Base-by-base conservation (phyloP, 2,888 invertebrate species). In the Disparrhopalites patrizii region DNA sequence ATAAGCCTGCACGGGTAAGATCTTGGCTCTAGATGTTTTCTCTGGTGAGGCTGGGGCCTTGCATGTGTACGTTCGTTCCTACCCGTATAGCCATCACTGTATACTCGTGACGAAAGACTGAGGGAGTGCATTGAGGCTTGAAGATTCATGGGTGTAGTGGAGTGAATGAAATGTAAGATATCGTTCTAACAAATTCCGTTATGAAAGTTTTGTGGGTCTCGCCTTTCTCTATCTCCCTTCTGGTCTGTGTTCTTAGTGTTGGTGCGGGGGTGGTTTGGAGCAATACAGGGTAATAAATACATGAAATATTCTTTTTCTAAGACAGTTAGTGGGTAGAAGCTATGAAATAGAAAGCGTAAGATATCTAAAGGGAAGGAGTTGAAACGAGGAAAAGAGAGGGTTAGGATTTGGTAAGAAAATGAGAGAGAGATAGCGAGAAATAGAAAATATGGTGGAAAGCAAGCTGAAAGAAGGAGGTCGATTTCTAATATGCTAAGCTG, bases 131-230 rank as follows among this genome's bases (percentile, higher is more conserved):
- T 20, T 66, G 38, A 56, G 38, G 66, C 66, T 56, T 62, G 55
- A 66, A 62, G 62, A 63, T 54, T 57, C 54, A 52, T 62, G 62
- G 51, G 65, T 66, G 30, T 60, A 66, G 61, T 58, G 61, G 60
- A 66, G 36, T 69, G 68, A 66, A 62, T 66, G 66, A 69, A n/a
- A 64, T 69, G 62, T 62, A 64, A 66, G 66, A 69, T 66, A 69
- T 69, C 65, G 57, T 67, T 67, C 28, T 62, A 52, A n/a, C n/a
- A 62, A 69, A 69, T 67, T 67, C 66, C 51, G 67, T 69, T 69
- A 66, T 66, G 67, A 67, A 68, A 65, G 52, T 69, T 68, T 62
- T 51, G 62, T 57, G 65, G 58, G 55, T 57, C 62, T 67, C 60
- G 40, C 28, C 55, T 47, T 50, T 28, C 25, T 47, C 13, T 23